These are phyloP conservation scores for Etia nguti DNA, from an alignment of 2,113 vertebrate genomes.

Conservation along the genomic window DNA sequence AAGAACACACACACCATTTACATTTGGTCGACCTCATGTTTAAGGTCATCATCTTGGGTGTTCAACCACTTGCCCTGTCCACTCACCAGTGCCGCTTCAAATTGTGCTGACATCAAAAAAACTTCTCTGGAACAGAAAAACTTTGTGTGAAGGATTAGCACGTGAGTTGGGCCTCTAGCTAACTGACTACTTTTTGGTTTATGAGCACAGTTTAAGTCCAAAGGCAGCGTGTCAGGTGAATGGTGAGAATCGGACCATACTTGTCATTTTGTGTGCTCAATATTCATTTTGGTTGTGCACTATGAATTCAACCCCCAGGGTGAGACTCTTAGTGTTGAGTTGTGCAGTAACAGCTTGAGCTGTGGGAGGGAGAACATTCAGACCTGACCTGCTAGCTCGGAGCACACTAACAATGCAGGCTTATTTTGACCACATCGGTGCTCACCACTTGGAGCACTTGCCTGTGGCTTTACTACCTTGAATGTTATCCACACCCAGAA, in stretches of 20 bases:
- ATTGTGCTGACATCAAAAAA: neutral
- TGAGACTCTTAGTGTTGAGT: too few species aligned
- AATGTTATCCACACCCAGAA: too few species aligned
- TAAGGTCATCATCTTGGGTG: neutral
- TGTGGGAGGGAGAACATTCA: neutral
- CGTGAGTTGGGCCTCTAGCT: neutral
- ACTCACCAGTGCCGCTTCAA: neutral
- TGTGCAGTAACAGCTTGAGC: too few species aligned
- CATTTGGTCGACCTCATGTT: neutral
- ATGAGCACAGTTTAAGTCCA: too few species aligned
- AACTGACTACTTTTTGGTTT: too few species aligned
- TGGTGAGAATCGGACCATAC: too few species aligned
- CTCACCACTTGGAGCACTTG: too few species aligned
- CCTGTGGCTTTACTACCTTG: too few species aligned
- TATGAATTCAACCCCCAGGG: too few species aligned
- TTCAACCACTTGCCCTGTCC: neutral
- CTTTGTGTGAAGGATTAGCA: neutral
- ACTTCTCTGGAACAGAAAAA: neutral
- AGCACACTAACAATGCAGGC: neutral
- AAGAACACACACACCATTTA: neutral
- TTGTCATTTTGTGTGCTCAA: too few species aligned
- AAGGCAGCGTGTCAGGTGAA: too few species aligned
- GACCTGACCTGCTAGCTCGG: neutral
- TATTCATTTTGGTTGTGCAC: too few species aligned
- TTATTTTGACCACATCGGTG: neutral